Evolutionary conservation across 2,888 invertebrate species (phyloP), one percentile per base, ranked within the genome.

Genomic region (Clepsis dumicolana): DNA sequence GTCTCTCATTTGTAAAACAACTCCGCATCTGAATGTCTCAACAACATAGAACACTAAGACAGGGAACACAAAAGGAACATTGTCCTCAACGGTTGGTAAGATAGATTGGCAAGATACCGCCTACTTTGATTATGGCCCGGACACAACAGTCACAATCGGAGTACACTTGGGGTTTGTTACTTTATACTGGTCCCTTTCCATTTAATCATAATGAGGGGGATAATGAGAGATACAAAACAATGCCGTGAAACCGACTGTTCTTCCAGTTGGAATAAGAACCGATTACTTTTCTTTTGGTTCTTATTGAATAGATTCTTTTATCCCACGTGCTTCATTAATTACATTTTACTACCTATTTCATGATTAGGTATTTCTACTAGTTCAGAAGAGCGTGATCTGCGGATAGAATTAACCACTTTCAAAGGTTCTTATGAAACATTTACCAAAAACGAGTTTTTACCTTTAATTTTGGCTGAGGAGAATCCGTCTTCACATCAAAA

Each of bases 81-180:
- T 56, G 32, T 35, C 24, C n/a, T 16, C 29, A 8, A 50, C 10
- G 50, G 24, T 32, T 44, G 21, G 61, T 24, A 48, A 32, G n/a
- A 32, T 32, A n/a, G 61, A 61, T 52, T 50, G 61, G 48, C 48
- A 48, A 48, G 48, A 48, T 48, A 48, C 48, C 48, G 21, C 48
- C 12, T 32, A 50, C 32, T 61, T 35, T 50, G 32, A 61, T 32
- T 18, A 29, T 27, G 18, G 60, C 61, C 14, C 14, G 24, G 16
- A 24, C 50, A 61, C 27, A 61, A 35, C 50, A 61, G 24, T 50
- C 21, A 24, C 50, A 56, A 50, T 24, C 14, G 18, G 38, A 18
- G n/a, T 32, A 61, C 18, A 12, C 48, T 29, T n/a, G 41, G 48
- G 48, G 48, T 48, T 21, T 5, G 48, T 21, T 21, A 48, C 48